These are phyloP conservation scores for Anthoscopus minutus DNA, from an alignment of 2,113 vertebrate genomes.

Conservation along the genomic window DNA sequence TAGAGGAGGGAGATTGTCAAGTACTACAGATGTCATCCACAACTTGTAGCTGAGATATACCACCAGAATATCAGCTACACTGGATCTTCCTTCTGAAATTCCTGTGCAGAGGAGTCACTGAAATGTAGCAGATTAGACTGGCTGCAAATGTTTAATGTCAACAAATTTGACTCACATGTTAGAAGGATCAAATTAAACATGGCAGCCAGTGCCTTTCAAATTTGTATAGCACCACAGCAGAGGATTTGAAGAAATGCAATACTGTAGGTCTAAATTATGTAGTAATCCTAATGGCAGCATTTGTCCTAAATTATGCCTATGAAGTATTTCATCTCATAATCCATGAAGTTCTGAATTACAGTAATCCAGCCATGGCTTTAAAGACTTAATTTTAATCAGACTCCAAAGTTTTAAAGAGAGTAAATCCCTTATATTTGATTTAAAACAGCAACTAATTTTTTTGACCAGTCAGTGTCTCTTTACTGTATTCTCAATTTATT, in stretches of 20 bases:
- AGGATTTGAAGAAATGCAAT: constrained; percentile 15
- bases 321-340: constrained; percentile 38
- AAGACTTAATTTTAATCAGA: constrained; percentile 47
- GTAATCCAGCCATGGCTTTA: constrained; percentile 27
- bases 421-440: constrained; percentile 36
- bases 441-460: constrained; percentile 31
- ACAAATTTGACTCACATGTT: not conserved
- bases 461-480: not conserved
- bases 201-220: constrained; percentile 27
- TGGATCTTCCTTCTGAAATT: not conserved
- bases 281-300: constrained; percentile 27
- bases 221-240: not conserved
- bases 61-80: not conserved
- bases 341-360: constrained; percentile 28
- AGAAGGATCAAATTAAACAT: constrained; percentile 27
- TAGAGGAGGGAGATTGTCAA: not conserved
- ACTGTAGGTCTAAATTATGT: not conserved
- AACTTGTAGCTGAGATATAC: not conserved
- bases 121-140: constrained; percentile 27
- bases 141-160: constrained; percentile 36
- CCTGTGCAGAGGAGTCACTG: not conserved
- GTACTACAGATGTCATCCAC: not conserved
- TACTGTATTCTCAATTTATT: constrained; percentile 30
- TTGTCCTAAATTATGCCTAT: constrained; percentile 4
- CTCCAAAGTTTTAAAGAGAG: not conserved